These are phyloP conservation scores for Capreolus pygargus DNA, from an alignment of 2,113 vertebrate genomes.

Conservation along the genomic window DNA sequence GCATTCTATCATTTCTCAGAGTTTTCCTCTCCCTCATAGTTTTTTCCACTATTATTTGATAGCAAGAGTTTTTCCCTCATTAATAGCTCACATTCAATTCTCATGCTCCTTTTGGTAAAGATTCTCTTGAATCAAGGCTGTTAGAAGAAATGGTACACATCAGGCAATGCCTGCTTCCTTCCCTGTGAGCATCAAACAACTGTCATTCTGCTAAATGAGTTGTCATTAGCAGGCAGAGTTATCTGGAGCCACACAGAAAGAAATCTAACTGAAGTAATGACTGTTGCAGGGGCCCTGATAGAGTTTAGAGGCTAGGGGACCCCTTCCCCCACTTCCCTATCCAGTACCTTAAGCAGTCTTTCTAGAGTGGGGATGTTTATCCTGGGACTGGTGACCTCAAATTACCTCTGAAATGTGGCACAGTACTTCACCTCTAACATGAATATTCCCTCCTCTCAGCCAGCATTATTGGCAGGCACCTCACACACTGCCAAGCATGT, in stretches of 20 bases:
- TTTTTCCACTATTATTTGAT: background rate
- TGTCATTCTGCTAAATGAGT: conserved; percentile 69
- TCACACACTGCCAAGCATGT: background rate
- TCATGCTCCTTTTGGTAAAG: conserved; percentile 66
- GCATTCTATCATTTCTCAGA: conserved; percentile 40
- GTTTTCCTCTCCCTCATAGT: conserved; percentile 3
- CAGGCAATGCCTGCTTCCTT: conserved; percentile 59
- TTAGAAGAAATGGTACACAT: conserved; percentile 54
- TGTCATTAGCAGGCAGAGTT: conserved; percentile 55
- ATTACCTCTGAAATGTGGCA: background rate
- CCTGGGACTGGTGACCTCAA: conserved; percentile 15
- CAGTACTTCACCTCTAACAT: background rate
- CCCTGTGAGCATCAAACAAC: conserved; percentile 60
- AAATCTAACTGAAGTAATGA: conserved; percentile 32
- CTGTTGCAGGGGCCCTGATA: background rate
- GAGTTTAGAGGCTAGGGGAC: background rate
- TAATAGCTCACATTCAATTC: conserved; percentile 64
- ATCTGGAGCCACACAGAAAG: conserved; percentile 38
- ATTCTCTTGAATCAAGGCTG: conserved; percentile 63
- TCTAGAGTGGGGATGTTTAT: background rate
- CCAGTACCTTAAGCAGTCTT: background rate
- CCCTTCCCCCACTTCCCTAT: background rate
- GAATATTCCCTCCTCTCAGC: background rate
- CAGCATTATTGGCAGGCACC: background rate
- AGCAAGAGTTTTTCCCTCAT: conserved; percentile 62